Evolutionary conservation across 2,113 vertebrate genomes (phyloP).

Genomic region (Hypocryptadius cinnamomeus): DNA sequence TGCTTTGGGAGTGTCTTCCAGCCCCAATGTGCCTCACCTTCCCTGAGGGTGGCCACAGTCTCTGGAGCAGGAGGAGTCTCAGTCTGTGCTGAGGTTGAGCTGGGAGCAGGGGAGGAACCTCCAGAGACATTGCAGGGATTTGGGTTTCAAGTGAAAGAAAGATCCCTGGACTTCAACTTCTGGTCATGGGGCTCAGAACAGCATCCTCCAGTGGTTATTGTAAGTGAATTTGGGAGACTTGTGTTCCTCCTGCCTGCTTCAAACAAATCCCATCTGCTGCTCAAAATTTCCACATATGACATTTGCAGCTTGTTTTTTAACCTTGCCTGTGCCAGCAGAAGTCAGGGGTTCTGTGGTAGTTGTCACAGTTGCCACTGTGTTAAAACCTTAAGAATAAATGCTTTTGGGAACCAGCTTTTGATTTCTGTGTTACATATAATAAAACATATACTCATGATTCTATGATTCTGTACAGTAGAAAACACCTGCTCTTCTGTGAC

Average conservation of each 20-base stretch:
- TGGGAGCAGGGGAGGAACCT: background rate
- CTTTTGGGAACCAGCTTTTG: background rate
- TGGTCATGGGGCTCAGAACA: background rate
- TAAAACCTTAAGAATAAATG: background rate
- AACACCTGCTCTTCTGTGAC: background rate
- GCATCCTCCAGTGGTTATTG: background rate
- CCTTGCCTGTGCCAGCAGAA: background rate
- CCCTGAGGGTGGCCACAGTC: background rate
- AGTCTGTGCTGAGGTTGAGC: background rate
- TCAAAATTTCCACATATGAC: fast-evolving
- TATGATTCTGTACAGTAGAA: background rate
- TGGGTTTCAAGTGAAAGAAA: background rate
- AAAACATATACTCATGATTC: background rate
- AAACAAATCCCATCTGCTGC: background rate
- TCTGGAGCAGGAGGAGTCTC: background rate
- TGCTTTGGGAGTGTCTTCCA: background rate
- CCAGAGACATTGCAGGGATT: background rate
- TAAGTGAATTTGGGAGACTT: background rate
- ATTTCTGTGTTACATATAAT: background rate
- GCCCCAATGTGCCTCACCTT: background rate
- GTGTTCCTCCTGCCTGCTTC: background rate
- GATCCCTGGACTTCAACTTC: background rate
- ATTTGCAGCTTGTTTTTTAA: background rate
- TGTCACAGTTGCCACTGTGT: background rate
- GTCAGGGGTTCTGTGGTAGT: background rate